Percentiles rank a stretch among this genome's conserved stretches.
phyloP scores from a whole-genome alignment of 2,888 invertebrate genomes.

The Nephrotoma guestfalica region DNA sequence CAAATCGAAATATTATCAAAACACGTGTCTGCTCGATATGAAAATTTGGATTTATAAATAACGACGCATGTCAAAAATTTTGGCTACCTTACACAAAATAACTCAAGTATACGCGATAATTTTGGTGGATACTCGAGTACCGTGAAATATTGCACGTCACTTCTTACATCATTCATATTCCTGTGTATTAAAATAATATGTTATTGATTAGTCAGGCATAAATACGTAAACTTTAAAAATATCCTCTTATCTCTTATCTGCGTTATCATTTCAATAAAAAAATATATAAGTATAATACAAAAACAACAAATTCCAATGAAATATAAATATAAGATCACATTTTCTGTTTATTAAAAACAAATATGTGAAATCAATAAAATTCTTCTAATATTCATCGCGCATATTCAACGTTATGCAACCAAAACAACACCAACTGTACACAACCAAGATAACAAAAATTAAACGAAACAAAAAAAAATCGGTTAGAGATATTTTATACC shows the following conservation, averaged over 20 bases:
- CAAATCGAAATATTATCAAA: background rate
- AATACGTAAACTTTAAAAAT: background rate
- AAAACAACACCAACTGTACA: background rate
- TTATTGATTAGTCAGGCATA: background rate
- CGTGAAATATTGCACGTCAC: background rate
- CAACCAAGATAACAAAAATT: background rate
- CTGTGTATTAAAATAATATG: background rate
- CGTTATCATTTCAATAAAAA: background rate
- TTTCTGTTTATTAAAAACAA: background rate
- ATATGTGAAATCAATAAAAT: background rate
- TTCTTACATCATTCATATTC: background rate
- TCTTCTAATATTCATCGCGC: background rate
- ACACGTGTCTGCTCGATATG: background rate
- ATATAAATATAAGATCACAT: background rate
- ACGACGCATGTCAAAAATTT: background rate
- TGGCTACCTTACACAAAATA: background rate
- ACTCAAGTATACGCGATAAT: background rate
- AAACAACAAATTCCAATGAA: background rate
- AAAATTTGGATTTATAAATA: background rate
- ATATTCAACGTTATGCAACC: background rate
- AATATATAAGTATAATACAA: background rate
- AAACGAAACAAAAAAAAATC: background rate
- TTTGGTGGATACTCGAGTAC: background rate
- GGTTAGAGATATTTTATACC: background rate
- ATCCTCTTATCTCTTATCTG: background rate